phyloP scores from a whole-genome alignment of 2,797 vertebrate genomes.

The Onychomys arenicola region DNA sequence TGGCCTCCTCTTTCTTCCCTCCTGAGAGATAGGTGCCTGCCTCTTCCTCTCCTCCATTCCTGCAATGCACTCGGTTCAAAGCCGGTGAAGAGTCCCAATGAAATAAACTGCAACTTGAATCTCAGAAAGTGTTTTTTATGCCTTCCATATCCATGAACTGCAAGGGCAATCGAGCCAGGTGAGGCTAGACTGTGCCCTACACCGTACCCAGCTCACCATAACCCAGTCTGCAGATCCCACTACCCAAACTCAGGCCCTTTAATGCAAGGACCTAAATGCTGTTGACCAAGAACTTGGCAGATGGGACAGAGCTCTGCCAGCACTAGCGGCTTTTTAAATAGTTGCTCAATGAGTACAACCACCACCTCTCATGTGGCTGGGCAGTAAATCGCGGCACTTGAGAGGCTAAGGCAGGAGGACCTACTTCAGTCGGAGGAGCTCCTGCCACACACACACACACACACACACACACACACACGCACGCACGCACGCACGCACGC shows the following conservation, averaged over 20 bases:
- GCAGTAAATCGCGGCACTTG: neutral
- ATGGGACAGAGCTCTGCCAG: neutral
- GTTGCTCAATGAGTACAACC: neutral
- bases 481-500: too few relatives aligned
- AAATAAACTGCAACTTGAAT: neutral
- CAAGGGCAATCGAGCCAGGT: neutral
- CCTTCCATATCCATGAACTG: neutral
- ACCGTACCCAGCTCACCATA: neutral
- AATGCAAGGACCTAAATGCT: neutral
- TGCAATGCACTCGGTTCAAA: neutral
- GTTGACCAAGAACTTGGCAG: neutral
- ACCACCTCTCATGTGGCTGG: neutral
- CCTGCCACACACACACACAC: neutral
- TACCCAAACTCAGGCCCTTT: neutral
- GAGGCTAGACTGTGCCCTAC: neutral
- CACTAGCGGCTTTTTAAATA: neutral
- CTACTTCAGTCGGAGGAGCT: neutral
- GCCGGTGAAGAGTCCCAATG: neutral
- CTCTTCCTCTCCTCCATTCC: neutral
- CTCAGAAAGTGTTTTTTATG: neutral
- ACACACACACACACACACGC: neutral
- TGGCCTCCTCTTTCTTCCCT: neutral
- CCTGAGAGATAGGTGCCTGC: rapidly evolving
- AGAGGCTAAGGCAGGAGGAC: neutral
- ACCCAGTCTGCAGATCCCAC: neutral